Base-by-base conservation (phyloP, 2,888 invertebrate genomes). In the Platycnemis pennipes region DNA sequence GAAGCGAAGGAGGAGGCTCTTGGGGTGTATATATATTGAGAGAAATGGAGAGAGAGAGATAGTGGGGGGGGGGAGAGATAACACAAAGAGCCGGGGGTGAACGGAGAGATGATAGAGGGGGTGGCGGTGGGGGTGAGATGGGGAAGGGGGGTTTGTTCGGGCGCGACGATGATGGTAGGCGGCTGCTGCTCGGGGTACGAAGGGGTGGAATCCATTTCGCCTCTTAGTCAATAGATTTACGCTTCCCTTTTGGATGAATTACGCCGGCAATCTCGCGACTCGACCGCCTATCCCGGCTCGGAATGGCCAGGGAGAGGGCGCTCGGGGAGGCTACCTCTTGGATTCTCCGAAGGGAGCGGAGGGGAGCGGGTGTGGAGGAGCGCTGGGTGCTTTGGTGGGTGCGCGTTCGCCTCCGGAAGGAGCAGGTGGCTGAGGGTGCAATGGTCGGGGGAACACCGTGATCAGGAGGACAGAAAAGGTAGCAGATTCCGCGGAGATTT, bases 201-300 rank as follows among this genome's bases (percentile, higher is more conserved):
- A 89, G 89, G 89, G 42, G 89, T 56, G 56, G 56, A 91, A 63
- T 45, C 91, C 91, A 91, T 63, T 91, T 63, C 91, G 63, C 56
- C 91, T 56, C 91, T 91, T 91, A 91, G 91, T 44, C 63, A 91
- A 91, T 91, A 91, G 91, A 91, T 91, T 91, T 91, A 91, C 91
- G 91, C 91, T 56, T 91, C 44, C 44, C 91, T 69, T 63, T 91
- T 26, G 69, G 91, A 91, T 91, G 91, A 91, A 56, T 91, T 63
- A 91, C 91, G 63, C 63, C 91, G 63, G 63, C 63, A 56, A 91
- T 91, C 91, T 89, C 53, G 53, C 56, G 49, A 49, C 42, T 46
- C 89, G 56, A 42, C 89, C 56, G 53, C 45, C 86, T 86, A 31
- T 31, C 49, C 56, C 89, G 8, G n/a, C 31, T 19, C 42, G n/a